Conservation (phyloP, 2,797 vertebrate species). For the Hozukius guyotensis region DNA sequence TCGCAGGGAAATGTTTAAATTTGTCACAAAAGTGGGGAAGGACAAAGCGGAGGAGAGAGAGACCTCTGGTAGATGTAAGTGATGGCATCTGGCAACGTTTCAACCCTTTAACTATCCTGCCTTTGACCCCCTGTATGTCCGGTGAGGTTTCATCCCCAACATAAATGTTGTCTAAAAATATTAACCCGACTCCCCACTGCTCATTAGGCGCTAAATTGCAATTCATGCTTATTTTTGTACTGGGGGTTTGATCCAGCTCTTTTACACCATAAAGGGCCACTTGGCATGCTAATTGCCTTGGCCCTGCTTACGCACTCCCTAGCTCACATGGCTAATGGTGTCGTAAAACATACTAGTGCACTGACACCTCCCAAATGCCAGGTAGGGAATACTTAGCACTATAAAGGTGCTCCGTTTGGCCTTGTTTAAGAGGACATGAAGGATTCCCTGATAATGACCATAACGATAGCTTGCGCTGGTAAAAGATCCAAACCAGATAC, state of each 20-base stretch:
- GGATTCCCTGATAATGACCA: conserved; percentile 70
- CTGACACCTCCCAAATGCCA: conserved; percentile 75
- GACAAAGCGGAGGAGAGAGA: conserved; percentile 59
- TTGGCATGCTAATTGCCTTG: conserved; percentile 84
- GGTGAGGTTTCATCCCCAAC: conserved; percentile 62
- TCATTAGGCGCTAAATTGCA: conserved; percentile 78
- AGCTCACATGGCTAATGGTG: conserved; percentile 82
- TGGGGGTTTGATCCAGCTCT: conserved; percentile 73
- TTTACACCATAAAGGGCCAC: conserved; percentile 83
- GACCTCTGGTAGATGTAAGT: conserved; percentile 62
- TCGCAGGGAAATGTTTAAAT: conserved; percentile 66
- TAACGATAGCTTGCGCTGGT: conserved; percentile 54
- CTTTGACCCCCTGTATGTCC: conserved; percentile 62
- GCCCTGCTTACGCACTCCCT: conserved; percentile 78
- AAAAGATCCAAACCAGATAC: conserved; percentile 49
- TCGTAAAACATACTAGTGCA: conserved; percentile 82
- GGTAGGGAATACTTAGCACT: conserved; percentile 80
- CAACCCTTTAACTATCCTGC: conserved; percentile 68
- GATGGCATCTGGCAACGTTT: conserved; percentile 71
- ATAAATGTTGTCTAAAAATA: conserved; percentile 77
- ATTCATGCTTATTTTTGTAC: conserved; percentile 77
- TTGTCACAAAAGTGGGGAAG: conserved; percentile 59
- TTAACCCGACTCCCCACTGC: conserved; percentile 68
- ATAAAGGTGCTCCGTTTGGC: conserved; percentile 75
- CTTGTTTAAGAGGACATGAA: conserved; percentile 80